These are phyloP conservation scores for Antedon mediterranea DNA, from an alignment of 53 echinoderm and acorn worm genomes.

Conservation along the genomic window DNA sequence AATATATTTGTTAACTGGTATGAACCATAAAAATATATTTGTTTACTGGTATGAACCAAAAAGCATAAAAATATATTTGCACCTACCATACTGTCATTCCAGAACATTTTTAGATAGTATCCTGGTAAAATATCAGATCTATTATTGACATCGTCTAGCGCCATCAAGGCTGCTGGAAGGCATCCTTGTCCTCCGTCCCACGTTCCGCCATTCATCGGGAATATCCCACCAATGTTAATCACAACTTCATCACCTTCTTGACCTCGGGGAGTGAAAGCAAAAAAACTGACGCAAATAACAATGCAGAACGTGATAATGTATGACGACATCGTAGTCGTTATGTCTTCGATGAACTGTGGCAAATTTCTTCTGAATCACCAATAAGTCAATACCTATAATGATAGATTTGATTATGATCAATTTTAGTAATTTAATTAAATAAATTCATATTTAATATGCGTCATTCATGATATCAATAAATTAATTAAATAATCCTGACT, in stretches of 20 bases:
- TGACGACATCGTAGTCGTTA: too few relatives aligned
- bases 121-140: slow-evolving; percentile 81
- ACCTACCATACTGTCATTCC: slow-evolving; percentile 85
- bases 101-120: slow-evolving; percentile 57
- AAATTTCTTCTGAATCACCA: too few relatives aligned
- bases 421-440: too few relatives aligned
- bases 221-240: slow-evolving; percentile 63
- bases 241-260: neutral
- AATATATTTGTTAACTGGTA: neutral
- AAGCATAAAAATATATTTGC: neutral
- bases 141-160: slow-evolving; percentile 67
- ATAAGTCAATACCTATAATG: too few relatives aligned
- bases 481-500: too few relatives aligned
- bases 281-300: neutral
- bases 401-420: too few relatives aligned
- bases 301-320: neutral
- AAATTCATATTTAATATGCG: too few relatives aligned
- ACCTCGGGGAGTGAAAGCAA: neutral
- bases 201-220: slow-evolving; percentile 64
- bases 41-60: neutral
- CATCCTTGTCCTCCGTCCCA: slow-evolving; percentile 86
- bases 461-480: too few relatives aligned
- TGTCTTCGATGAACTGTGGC: too few relatives aligned
- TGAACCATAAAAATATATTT: too few relatives aligned
- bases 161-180: slow-evolving; percentile 73